Evolutionary conservation across 2,113 vertebrate species (phyloP).

Genomic region (Engraulis encrasicolus): DNA sequence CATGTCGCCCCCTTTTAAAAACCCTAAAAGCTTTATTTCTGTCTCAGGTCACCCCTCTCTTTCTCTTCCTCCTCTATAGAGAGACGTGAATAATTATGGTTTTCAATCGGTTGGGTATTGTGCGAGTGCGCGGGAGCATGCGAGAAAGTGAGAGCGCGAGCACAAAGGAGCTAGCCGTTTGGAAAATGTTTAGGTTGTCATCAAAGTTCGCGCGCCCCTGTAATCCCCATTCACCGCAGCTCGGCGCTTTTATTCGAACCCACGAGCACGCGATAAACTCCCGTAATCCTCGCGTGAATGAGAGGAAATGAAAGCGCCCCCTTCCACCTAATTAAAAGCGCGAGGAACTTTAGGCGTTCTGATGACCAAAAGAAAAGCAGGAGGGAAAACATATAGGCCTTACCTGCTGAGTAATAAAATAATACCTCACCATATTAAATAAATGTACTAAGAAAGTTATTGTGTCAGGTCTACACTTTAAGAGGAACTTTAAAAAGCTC

Average conservation of each 20-base stretch:
- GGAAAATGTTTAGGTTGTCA: conserved; percentile 57
- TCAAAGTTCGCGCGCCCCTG: conserved; percentile 63
- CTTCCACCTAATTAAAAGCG: conserved; percentile 47
- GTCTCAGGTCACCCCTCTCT: not conserved
- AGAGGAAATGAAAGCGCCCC: conserved; percentile 57
- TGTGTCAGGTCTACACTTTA: no score
- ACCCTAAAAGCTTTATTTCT: no score
- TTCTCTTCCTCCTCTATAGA: not conserved
- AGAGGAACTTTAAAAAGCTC: no score
- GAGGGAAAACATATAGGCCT: no score
- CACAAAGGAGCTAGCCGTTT: conserved; percentile 55
- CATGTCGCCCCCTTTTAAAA: not conserved
- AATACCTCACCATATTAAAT: no score
- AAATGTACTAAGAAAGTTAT: no score
- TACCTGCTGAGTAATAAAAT: no score
- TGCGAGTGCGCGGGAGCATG: conserved; percentile 31
- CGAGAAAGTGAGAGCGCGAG: conserved; percentile 13
- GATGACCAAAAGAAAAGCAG: no score
- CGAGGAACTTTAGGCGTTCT: conserved; percentile 57
- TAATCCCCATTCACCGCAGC: conserved; percentile 65
- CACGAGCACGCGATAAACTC: conserved; percentile 59
- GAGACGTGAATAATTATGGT: not conserved
- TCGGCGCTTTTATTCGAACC: conserved; percentile 72
- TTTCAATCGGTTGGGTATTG: not conserved
- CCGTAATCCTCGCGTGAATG: conserved; percentile 5